phyloP scores from a whole-genome alignment of 2,113 vertebrate genomes.

The Pongo pygmaeus region DNA sequence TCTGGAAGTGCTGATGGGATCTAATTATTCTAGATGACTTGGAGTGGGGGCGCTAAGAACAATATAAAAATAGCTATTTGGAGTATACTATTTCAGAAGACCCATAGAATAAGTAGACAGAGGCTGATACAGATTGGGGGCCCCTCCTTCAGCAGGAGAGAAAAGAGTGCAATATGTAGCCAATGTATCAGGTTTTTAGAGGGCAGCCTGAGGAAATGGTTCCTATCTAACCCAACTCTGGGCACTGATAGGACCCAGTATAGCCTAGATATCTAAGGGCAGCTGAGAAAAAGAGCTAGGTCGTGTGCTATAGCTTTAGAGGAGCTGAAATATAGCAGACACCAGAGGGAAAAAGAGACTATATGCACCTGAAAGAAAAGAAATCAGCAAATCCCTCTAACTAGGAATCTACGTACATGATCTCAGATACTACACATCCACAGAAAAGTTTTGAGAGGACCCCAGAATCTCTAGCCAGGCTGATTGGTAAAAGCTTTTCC shows the following conservation, averaged over 20 bases:
- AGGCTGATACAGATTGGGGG: background rate
- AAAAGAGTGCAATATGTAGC: background rate
- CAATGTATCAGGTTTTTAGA: background rate
- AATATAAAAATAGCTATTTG: background rate
- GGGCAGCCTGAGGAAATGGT: background rate
- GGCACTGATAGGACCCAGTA: background rate
- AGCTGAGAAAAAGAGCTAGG: background rate
- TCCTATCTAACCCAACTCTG: background rate
- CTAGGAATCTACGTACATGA: background rate
- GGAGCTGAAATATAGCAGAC: background rate
- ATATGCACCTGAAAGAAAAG: too few relatives aligned
- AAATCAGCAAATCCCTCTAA: background rate
- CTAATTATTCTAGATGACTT: background rate
- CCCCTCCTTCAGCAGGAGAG: background rate
- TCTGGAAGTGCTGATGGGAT: background rate
- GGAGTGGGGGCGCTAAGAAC: background rate
- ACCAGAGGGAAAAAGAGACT: background rate
- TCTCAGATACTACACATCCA: background rate
- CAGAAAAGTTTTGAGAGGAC: background rate
- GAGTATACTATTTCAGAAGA: background rate
- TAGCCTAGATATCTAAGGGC: background rate
- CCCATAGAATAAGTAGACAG: background rate
- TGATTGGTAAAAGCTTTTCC: background rate
- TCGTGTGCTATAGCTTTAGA: background rate
- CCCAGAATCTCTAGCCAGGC: background rate